Percentiles rank a stretch among this genome's conserved stretches.
These are phyloP conservation scores for Galbula dea DNA, from an alignment of 2,113 vertebrate species.

Conservation along the genomic window DNA sequence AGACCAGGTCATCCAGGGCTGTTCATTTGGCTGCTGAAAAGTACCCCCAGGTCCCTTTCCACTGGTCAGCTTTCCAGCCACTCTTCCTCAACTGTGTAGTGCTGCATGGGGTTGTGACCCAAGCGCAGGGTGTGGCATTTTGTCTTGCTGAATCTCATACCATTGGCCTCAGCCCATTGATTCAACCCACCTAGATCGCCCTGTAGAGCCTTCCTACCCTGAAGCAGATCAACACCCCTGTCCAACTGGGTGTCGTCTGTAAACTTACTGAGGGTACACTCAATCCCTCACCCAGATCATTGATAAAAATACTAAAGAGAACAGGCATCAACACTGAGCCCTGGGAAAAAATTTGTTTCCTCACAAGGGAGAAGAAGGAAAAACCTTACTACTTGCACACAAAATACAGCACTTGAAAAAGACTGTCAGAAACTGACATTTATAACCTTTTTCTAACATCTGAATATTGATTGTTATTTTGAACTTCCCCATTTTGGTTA, in stretches of 20 bases:
- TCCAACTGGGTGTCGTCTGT: fast-evolving
- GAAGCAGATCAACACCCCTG: fast-evolving
- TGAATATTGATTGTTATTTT: not conserved
- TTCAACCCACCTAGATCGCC: not conserved
- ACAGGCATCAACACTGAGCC: not conserved
- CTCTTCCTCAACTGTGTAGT: too few species aligned
- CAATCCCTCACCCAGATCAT: fast-evolving
- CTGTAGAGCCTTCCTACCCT: fast-evolving
- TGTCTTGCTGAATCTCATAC: not conserved
- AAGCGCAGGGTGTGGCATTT: not conserved
- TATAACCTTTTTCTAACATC: not conserved
- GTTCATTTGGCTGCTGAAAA: too few species aligned
- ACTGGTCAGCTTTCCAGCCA: fast-evolving
- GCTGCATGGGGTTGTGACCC: fast-evolving
- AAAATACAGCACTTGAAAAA: not conserved
- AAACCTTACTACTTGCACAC: not conserved
- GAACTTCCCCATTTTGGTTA: not conserved
- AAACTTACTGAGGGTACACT: not conserved
- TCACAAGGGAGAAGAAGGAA: not conserved
- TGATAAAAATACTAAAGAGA: not conserved
- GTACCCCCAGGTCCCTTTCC: fast-evolving
- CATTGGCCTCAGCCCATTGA: fast-evolving
- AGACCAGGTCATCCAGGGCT: too few species aligned
- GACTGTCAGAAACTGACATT: not conserved
- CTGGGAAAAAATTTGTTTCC: not conserved